Percentiles rank a stretch among this genome's conserved stretches.
phyloP scores from a whole-genome alignment of 2,797 vertebrate species.

The Ctenopoma kingsleyae region DNA sequence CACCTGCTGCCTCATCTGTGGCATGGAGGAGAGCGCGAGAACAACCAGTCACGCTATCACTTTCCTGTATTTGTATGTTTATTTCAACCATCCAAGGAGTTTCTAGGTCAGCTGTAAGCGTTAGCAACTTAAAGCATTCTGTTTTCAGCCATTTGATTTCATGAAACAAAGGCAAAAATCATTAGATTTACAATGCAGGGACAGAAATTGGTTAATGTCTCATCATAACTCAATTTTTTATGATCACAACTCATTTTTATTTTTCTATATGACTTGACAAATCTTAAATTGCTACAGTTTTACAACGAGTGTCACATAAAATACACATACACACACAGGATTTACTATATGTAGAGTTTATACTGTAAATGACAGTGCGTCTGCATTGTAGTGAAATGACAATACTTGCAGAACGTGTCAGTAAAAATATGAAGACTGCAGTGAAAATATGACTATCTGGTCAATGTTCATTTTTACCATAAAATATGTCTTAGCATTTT shows the following conservation, averaged over 20 bases:
- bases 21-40: conserved; percentile 21
- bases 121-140: neutral
- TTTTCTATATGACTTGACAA: too few species aligned
- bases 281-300: too few species aligned
- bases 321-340: neutral
- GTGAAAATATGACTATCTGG: rapidly evolving
- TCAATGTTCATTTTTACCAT: neutral
- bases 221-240: neutral
- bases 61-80: neutral
- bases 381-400: neutral
- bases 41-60: neutral
- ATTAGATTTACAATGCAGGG: conserved; percentile 12
- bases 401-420: neutral
- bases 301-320: too few species aligned
- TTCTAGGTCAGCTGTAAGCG: neutral
- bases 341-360: too few species aligned
- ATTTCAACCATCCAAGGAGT: neutral
- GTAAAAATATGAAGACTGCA: neutral
- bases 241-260: too few species aligned
- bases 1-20: conserved; percentile 72
- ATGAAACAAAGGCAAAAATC: conserved; percentile 8
- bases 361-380: neutral
- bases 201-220: conserved; percentile 8
- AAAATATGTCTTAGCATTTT: neutral
- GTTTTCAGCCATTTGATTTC: neutral